A percentile compares a stretch with the other conserved stretches of the same genome.
These are phyloP conservation scores for Catharus ustulatus DNA, from an alignment of 2,797 vertebrate species.

Conservation along the genomic window DNA sequence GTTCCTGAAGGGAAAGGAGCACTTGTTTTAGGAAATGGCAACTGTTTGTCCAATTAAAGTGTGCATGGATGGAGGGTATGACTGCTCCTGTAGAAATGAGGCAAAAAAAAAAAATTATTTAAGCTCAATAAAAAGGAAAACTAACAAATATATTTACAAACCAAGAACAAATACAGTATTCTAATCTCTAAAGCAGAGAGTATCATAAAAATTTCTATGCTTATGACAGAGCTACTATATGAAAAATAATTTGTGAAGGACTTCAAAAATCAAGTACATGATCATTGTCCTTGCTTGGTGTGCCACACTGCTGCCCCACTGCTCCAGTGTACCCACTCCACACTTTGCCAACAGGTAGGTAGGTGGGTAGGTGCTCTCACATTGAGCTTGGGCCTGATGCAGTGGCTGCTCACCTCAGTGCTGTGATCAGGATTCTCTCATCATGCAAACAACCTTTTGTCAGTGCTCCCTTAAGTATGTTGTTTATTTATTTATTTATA, in stretches of 20 bases:
- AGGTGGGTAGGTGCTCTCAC: background rate
- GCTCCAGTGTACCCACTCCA: background rate
- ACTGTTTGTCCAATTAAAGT: background rate
- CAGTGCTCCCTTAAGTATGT: background rate
- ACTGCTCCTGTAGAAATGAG: background rate
- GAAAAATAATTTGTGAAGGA: background rate
- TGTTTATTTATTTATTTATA: background rate
- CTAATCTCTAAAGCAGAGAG: background rate
- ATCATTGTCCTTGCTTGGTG: background rate
- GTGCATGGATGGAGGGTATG: background rate
- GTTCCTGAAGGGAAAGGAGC: background rate
- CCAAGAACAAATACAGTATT: background rate
- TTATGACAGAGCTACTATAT: background rate
- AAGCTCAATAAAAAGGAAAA: background rate
- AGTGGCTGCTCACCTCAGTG: background rate
- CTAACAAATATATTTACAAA: background rate
- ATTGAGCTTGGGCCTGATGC: background rate
- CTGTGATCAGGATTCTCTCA: background rate
- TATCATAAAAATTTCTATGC: background rate
- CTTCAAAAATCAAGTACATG: background rate
- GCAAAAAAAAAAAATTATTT: background rate
- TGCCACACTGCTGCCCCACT: background rate
- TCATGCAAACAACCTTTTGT: background rate
- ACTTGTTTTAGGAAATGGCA: background rate
- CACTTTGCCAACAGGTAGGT: background rate